Evolutionary conservation across 2,113 vertebrate genomes (phyloP).

Genomic region (Egretta garzetta): DNA sequence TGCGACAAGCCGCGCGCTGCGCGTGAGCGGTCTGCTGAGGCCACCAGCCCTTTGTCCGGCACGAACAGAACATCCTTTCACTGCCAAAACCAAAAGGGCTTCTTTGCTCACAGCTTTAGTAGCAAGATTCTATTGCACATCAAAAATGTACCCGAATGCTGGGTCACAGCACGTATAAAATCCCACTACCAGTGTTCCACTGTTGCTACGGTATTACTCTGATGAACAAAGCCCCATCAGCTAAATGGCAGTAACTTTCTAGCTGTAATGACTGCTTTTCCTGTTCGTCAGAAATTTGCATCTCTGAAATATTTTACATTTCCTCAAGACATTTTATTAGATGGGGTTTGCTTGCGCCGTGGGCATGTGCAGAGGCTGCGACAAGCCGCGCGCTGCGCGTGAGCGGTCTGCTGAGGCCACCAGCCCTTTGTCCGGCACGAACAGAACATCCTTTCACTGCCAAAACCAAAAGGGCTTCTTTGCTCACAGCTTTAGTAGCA

Average conservation of each 20-base stretch:
- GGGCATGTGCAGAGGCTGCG: neutral
- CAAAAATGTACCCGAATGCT: neutral
- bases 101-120: neutral
- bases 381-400: rapidly evolving
- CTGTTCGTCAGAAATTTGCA: neutral
- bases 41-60: neutral
- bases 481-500: neutral
- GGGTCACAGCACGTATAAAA: neutral
- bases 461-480: neutral
- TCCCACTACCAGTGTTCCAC: neutral
- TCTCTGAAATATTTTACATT: neutral
- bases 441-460: neutral
- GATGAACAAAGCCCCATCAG: neutral
- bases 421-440: neutral
- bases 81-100: neutral
- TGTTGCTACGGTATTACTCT: neutral
- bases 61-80: neutral
- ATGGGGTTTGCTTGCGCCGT: neutral
- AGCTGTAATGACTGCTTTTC: neutral
- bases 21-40: neutral
- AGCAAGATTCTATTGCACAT: neutral
- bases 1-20: neutral
- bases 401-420: neutral
- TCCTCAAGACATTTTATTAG: neutral
- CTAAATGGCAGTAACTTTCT: neutral